Percentiles rank a stretch among this genome's conserved stretches.
phyloP scores from a whole-genome alignment of 2,113 vertebrate species.

The Tragelaphus buxtoni region DNA sequence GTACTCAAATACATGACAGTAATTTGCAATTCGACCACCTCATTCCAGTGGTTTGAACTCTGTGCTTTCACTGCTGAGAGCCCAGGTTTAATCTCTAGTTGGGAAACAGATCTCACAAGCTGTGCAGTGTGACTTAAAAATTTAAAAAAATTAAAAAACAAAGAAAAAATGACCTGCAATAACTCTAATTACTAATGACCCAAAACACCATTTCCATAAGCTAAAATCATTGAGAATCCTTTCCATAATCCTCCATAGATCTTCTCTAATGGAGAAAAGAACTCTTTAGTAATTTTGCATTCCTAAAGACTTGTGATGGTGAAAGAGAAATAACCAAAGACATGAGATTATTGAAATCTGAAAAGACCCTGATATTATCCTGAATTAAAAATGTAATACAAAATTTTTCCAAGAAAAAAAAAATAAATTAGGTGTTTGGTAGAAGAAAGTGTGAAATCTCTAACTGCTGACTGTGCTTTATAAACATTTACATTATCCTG shows the following conservation, averaged over 20 bases:
- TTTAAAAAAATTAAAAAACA: background rate
- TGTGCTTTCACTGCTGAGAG: background rate
- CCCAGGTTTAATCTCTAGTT: background rate
- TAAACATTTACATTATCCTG: constrained; percentile 66
- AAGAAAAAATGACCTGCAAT: background rate
- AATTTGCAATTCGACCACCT: background rate
- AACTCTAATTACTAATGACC: background rate
- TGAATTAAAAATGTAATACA: constrained; percentile 14
- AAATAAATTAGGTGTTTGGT: constrained; percentile 61
- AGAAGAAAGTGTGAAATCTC: constrained; percentile 54
- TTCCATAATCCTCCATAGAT: background rate
- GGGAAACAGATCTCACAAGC: background rate
- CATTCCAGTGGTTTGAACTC: background rate
- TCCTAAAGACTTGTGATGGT: background rate
- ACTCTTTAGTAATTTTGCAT: background rate
- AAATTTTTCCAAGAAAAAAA: constrained; percentile 11
- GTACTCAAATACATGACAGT: background rate
- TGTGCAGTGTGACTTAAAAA: background rate
- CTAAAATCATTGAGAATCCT: background rate
- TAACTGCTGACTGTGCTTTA: constrained; percentile 35
- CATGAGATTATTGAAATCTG: constrained; percentile 2
- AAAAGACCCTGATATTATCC: constrained; percentile 1
- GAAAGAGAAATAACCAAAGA: background rate
- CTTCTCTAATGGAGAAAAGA: background rate
- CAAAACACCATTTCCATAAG: background rate